phyloP scores from a whole-genome alignment of 1,140 invertebrate species.

The Euura saliciscinereae region DNA sequence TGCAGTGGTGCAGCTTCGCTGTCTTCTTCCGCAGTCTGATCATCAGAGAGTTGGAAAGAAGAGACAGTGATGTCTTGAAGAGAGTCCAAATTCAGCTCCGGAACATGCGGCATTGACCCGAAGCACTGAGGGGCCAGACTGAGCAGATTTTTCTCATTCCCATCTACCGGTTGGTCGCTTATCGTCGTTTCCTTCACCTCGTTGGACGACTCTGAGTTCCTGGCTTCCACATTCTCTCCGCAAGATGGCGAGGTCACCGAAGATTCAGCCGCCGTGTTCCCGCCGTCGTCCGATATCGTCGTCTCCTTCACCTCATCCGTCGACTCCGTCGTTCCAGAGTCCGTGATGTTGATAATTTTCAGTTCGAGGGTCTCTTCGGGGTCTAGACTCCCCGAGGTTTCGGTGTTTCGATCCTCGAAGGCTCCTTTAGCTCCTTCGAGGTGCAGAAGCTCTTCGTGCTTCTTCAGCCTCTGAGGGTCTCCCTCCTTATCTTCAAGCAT shows the following conservation, averaged over 20 bases:
- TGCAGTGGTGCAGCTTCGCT: not conserved
- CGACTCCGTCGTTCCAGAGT: slow-evolving; percentile 18
- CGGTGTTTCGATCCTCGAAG: not conserved
- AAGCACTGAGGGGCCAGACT: slow-evolving; percentile 35
- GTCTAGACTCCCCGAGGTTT: not conserved
- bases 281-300: slow-evolving; percentile 22
- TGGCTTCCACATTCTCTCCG: slow-evolving; percentile 27
- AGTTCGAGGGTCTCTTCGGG: not conserved
- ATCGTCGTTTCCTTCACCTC: slow-evolving; percentile 36
- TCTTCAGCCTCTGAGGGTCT: not conserved
- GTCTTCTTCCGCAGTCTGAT: slow-evolving; percentile 16
- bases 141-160: not conserved
- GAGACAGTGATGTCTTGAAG: slow-evolving; percentile 50
- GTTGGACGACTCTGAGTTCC: slow-evolving; percentile 33
- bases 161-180: slow-evolving; percentile 28
- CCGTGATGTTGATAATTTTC: not conserved
- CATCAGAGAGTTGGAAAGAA: slow-evolving; percentile 39
- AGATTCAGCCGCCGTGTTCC: slow-evolving; percentile 16
- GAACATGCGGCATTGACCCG: slow-evolving; percentile 37
- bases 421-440: not conserved
- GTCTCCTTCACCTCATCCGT: slow-evolving; percentile 35
- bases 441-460: not conserved
- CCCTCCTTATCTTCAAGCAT: not conserved
- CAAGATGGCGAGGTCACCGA: slow-evolving; percentile 30
- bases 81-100: slow-evolving; percentile 52